Evolutionary conservation across 2,888 invertebrate genomes (phyloP).

Genomic region (Drosophila paramelanica): DNA sequence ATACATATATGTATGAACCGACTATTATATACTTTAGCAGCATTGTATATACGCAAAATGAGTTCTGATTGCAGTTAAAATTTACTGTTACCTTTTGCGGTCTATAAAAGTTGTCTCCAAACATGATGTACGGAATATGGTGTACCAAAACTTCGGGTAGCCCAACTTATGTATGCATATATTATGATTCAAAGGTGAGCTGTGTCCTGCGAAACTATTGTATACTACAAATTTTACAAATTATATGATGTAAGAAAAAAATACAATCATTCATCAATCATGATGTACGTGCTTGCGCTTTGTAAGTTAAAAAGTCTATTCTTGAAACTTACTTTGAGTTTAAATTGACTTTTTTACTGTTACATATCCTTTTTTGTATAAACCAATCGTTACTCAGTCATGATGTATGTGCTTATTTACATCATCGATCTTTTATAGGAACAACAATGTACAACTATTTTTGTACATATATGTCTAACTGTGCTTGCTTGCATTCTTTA

Average conservation of each 20-base stretch:
- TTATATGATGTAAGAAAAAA: neutral
- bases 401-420: neutral
- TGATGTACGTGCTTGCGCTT: neutral
- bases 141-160: neutral
- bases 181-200: no score
- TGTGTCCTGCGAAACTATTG: no score
- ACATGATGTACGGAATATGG: neutral
- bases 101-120: neutral
- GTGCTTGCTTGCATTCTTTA: no score
- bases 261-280: neutral
- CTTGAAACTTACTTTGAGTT: no score
- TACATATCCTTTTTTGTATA: no score
- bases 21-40: constrained; percentile 29
- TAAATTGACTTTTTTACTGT: no score
- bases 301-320: no score
- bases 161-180: neutral
- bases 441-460: neutral
- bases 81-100: neutral
- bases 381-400: neutral
- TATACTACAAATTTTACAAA: no score
- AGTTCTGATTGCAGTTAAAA: constrained; percentile 10
- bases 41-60: constrained; percentile 5
- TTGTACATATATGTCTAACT: neutral
- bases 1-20: constrained; percentile 13
- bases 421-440: neutral